Base-by-base conservation (phyloP, 2,888 invertebrate species). In the Calliphora vomitoria region DNA sequence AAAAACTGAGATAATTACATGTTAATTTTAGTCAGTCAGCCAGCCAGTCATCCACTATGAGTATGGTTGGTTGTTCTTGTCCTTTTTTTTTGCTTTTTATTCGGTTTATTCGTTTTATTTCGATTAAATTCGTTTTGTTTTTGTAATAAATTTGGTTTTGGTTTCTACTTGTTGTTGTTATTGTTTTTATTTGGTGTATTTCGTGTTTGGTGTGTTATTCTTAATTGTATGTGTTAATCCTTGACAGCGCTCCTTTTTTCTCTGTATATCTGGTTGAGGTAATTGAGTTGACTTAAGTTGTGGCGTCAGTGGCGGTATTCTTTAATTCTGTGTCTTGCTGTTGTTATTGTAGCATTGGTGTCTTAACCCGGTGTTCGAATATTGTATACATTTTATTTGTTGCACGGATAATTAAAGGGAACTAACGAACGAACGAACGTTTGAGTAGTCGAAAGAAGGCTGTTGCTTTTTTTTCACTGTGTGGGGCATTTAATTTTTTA, bases 281-380 rank as follows among this genome's bases (percentile, higher is more conserved):
- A 88, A 88, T 88, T 88, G 87, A 88, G 88, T 88, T 88, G 88
- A 85, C 82, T 87, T 85, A 80, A 84, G 55, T 79, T 83, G 88
- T 86, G 86, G 88, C 88, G 86, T 86, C 88, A 84, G 69, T 84
- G 88, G 78, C 88, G 88, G 86, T 69, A 69, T 75, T 76, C 64
- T 86, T 86, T 84, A 68, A n/a, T 83, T 80, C 18, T 55, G 25
- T 79, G 78, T 74, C 47, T 79, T 82, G 53, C 58, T 58, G 0
- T 41, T 69, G 15, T 66, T 25, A 11, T 38, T 58, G 66, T 55
- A 74, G 80, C 68, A 71, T 64, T 76, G 64, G 76, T 31, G 15
- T 20, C 53, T 72, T 60, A 72, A 66, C 69, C 69, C 55, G 69
- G 71, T 83, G 75, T 83, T 75, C 15, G 64, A 64, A 69, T 75